Evolutionary conservation across 2,113 vertebrate species (phyloP).

Genomic region (Orycteropus afer): DNA sequence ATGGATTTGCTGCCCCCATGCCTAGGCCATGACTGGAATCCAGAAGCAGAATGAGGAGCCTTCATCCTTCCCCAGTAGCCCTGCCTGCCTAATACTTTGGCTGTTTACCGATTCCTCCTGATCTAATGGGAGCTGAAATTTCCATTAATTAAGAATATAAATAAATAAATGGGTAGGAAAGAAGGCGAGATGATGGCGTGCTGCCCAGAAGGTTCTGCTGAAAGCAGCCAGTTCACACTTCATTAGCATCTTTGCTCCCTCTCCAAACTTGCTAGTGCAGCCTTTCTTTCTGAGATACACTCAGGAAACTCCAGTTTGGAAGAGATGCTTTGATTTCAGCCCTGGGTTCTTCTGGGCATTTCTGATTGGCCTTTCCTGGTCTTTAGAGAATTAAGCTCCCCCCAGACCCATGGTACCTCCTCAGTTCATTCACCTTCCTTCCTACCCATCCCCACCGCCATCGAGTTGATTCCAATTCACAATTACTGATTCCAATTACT

Average conservation of each 20-base stretch:
- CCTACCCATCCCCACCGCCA: too few relatives aligned
- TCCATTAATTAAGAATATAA: conserved; percentile 81
- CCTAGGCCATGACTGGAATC: neutral
- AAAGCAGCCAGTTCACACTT: conserved; percentile 77
- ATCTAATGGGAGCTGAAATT: conserved; percentile 79
- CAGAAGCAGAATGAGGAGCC: neutral
- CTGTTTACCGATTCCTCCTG: conserved; percentile 60
- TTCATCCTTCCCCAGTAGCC: conserved; percentile 12
- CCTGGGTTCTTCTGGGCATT: neutral
- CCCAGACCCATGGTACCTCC: neutral
- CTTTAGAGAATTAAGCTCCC: conserved; percentile 55
- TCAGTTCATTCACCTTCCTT: neutral
- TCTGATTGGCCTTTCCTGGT: conserved; percentile 32
- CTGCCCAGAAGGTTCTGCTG: conserved; percentile 72
- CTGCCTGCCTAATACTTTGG: neutral
- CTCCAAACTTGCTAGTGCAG: conserved; percentile 74
- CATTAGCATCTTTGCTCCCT: conserved; percentile 80
- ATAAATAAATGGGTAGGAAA: conserved; percentile 77
- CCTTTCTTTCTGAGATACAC: conserved; percentile 67
- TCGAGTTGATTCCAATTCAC: too few relatives aligned
- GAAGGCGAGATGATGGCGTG: conserved; percentile 75
- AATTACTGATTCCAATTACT: too few relatives aligned
- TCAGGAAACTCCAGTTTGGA: conserved; percentile 22
- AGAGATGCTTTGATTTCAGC: neutral
- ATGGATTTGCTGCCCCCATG: neutral